phyloP scores from a whole-genome alignment of 2,797 vertebrate species.

The Gobio occitaniae region DNA sequence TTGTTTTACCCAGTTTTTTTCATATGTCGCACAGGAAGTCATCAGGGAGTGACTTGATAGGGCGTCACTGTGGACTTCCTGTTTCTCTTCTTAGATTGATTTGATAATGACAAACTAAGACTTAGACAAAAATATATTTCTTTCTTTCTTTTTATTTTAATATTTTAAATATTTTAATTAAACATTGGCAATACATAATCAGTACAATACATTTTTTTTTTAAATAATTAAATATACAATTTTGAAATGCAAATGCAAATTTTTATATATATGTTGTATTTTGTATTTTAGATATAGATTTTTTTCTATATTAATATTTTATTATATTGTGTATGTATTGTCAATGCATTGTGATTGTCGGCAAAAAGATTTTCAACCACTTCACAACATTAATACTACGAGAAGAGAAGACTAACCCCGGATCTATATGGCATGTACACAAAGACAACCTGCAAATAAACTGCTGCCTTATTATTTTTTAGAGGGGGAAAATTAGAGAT shows the following conservation, averaged over 20 bases:
- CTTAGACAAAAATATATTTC: neutral
- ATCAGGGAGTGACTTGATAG: neutral
- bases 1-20: neutral
- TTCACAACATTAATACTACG: neutral
- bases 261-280: no score
- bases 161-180: neutral
- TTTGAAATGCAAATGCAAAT: no score
- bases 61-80: neutral
- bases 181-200: no score
- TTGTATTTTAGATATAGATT: no score
- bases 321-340: neutral
- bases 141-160: neutral
- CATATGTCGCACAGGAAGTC: neutral
- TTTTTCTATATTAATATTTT: neutral
- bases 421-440: neutral
- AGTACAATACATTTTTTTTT: no score
- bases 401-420: slow-evolving; percentile 1
- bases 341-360: neutral
- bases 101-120: neutral
- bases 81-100: neutral
- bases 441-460: slow-evolving; percentile 26
- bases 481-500: slow-evolving; percentile 54
- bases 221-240: no score
- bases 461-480: slow-evolving; percentile 37
- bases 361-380: slow-evolving; percentile 4